Percentiles rank a stretch among this genome's conserved stretches.
These are phyloP conservation scores for Campylorhamphus procurvoides DNA, from an alignment of 2,113 vertebrate species.

Conservation along the genomic window DNA sequence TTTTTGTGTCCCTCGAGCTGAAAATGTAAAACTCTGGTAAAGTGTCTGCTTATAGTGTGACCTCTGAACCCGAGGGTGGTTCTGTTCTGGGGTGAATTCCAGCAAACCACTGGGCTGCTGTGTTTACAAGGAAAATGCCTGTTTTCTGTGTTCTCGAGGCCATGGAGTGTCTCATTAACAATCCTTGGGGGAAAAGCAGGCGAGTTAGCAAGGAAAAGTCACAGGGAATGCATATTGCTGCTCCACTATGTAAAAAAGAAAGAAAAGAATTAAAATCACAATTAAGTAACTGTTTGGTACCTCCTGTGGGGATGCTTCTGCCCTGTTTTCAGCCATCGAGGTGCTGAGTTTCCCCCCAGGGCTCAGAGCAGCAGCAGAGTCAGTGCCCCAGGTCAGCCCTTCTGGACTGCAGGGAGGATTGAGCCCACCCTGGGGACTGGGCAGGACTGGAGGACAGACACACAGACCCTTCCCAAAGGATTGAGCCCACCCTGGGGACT, in stretches of 20 bases:
- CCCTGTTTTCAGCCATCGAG: neutral
- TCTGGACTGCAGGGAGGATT: neutral
- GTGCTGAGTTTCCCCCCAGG: neutral
- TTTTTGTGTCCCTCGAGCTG: neutral
- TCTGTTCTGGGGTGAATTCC: slow-evolving; percentile 28
- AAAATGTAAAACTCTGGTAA: neutral
- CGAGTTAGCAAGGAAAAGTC: neutral
- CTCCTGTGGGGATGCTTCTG: neutral
- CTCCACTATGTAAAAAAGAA: neutral
- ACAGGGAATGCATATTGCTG: neutral
- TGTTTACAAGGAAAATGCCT: slow-evolving; percentile 31
- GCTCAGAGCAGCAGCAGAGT: neutral
- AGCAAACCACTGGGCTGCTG: neutral
- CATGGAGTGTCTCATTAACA: neutral
- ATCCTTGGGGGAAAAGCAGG: neutral
- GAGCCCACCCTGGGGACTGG: neutral
- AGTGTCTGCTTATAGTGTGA: neutral
- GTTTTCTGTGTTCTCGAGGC: neutral
- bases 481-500: too few species aligned
- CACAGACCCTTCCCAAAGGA: too few species aligned
- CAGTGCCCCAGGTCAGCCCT: accelerated
- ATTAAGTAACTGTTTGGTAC: neutral
- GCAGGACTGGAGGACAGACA: neutral
- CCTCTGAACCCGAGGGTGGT: neutral
- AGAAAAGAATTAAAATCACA: neutral